Base-by-base conservation (phyloP, 2,888 invertebrate species). In the Drosophila affinis region DNA sequence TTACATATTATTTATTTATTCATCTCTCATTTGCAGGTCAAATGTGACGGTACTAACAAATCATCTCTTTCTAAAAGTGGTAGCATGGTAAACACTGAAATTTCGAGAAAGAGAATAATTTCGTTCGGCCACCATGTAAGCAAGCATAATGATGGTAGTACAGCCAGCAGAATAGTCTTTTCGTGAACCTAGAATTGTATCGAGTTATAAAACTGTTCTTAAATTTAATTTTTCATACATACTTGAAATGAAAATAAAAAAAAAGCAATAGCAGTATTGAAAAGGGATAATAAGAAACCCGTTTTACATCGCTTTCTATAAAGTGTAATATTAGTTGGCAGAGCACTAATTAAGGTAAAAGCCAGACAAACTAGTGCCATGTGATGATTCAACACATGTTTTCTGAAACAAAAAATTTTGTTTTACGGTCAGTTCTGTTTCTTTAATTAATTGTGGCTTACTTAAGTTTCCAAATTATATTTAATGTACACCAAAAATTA, bases 211-310 rank as follows among this genome's bases (percentile, higher is more conserved):
- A 6, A 34, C 4, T 10, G 12, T 7, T 24, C 14, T 9, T 0
- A 24, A n/a, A 18, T 10, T 2, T 5, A 10, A 2, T 3, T 9
- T 0, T 17, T 24, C 4, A 10, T 46, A 45, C 78, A 62, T 86
- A 91, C 99, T 94, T 99, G 99, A 92, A 96, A 99, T n/a, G 99
- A 99, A 91, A 99, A 98, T 45, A 99, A 93, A 91, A 98, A 99
- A 93, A 99, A 99, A 2, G 96, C 95, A 53, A 99, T 91, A 0
- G 99, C 96, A 3, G 96, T 95, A 92, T 97, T 98, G 14, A 98
- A 95, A 63, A 98, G 93, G 9, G 95, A 94, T 21, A 95, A 91
- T 2, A 96, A 90, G 91, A 97, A 96, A 87, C 95, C 95, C 74
- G 94, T 93, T 77, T 93, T 93, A 48, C 93, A 95, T 2, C 96